These are phyloP conservation scores for Sphinx pinastri DNA, from an alignment of 2,888 invertebrate genomes.

Conservation along the genomic window DNA sequence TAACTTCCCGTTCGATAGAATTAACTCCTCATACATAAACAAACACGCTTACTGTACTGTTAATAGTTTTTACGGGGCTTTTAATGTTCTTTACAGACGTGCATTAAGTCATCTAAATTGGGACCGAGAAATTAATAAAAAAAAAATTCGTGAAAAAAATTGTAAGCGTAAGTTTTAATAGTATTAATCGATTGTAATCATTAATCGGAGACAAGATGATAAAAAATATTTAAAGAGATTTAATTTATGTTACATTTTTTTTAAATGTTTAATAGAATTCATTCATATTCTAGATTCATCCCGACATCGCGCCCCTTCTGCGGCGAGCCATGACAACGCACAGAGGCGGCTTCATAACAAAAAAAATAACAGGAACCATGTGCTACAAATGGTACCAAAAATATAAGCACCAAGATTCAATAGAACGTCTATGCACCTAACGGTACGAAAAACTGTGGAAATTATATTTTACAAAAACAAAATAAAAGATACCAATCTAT, in stretches of 20 bases:
- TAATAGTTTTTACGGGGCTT: conserved; percentile 58
- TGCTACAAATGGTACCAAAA: too few species aligned
- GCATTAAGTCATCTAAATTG: conserved; percentile 20
- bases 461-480: too few species aligned
- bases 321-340: background rate
- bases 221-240: too few species aligned
- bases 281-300: background rate
- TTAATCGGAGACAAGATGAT: too few species aligned
- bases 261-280: background rate
- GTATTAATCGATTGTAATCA: too few species aligned
- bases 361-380: too few species aligned
- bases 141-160: background rate
- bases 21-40: conserved; percentile 44
- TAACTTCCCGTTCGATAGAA: conserved; percentile 30
- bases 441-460: too few species aligned
- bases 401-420: too few species aligned
- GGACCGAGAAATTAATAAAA: background rate
- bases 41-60: conserved; percentile 55
- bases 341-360: background rate
- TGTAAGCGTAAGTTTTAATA: background rate
- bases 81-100: conserved; percentile 25
- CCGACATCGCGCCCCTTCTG: background rate
- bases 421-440: too few species aligned
- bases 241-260: background rate
- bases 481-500: too few species aligned